Conservation (phyloP, 2,797 vertebrate species). For the Malurus leucopterus region DNA sequence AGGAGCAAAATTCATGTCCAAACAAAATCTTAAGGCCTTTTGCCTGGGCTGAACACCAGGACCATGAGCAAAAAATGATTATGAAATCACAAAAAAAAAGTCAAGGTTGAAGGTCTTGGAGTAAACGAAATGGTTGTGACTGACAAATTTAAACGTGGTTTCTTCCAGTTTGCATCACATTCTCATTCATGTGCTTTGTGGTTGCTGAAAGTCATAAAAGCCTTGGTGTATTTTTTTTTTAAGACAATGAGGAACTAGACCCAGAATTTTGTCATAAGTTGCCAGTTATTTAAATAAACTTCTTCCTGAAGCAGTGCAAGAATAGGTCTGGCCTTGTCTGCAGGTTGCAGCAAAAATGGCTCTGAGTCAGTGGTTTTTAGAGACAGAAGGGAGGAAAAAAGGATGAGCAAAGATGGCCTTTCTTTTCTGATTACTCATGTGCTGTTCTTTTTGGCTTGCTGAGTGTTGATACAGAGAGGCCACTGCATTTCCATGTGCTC, state of each 20-base stretch:
- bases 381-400: not conserved
- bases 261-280: not conserved
- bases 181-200: not conserved
- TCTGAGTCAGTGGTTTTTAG: not conserved
- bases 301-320: not conserved
- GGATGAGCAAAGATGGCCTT: not conserved
- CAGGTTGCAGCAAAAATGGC: not conserved
- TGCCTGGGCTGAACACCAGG: not conserved
- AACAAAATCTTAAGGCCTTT: not conserved
- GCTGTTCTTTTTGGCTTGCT: not conserved
- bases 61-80: not conserved
- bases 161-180: not conserved
- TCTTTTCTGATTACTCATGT: not conserved
- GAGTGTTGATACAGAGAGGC: not conserved
- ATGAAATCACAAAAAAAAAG: not conserved
- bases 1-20: not conserved
- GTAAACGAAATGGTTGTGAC: not conserved
- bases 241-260: not conserved
- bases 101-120: not conserved
- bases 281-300: not conserved
- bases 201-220: not conserved
- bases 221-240: not conserved
- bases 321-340: not conserved
- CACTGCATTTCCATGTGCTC: not conserved
- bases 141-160: not conserved